Base-by-base conservation (phyloP, 2,113 vertebrate species). In the Nothoprocta pentlandii region DNA sequence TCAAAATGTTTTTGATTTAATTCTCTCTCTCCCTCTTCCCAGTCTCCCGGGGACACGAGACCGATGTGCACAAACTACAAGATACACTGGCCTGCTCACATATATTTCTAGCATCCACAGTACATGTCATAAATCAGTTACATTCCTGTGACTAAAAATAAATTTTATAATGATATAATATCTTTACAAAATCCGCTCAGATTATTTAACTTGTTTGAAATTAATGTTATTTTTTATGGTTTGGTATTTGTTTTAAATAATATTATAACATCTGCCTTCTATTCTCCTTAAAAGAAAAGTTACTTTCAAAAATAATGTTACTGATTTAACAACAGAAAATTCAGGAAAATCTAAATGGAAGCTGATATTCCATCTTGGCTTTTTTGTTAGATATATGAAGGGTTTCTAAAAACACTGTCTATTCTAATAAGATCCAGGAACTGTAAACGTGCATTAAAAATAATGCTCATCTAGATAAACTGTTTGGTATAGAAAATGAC, bases 401-500 rank as follows among this genome's bases (percentile, higher is more conserved):
- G 76, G 90, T 92, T 94, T 97, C 96, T 88, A 92, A 96, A 97
- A 96, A 96, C 90, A 94, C 39, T 84, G 69, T 47, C 80, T 91
- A 87, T 89, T 93, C 91, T 83, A 68, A 34, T 5, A 44, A 39
- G 22, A 42, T 89, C 89, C 91, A 92, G 92, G 91, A 95, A 95
- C 77, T 90, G 95, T 88, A 92, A 75, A 94, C 75, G 80, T 68
- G 85, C 87, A 93, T 92, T 58, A 90, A 90, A 96, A 90, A 92
- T 80, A 92, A 51, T 82, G 49, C n/a, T 82, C 78, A 91, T 86
- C 77, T 69, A 95, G 93, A 95, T 92, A 94, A 93, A 93, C 41
- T 96, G 95, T 96, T 97, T 94, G 66, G 76, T 86, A 95, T 80
- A 93, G 80, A 87, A 89, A 93, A 92, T 92, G 93, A 96, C 91